Conservation (phyloP, 2,888 invertebrate genomes). For the Pecten maximus region DNA sequence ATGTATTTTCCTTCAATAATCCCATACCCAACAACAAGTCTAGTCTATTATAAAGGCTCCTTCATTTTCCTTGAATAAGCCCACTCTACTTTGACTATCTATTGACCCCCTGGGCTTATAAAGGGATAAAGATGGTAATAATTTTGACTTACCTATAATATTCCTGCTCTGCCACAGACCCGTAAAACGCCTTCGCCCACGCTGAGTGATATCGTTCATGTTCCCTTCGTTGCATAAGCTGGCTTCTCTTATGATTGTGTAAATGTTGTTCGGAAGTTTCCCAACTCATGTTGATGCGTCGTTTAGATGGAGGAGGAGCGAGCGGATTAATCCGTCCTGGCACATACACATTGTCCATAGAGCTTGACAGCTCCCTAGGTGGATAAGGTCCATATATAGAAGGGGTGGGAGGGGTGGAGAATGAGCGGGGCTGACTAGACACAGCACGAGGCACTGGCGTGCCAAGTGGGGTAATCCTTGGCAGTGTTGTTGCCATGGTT, state of each 20-base stretch:
- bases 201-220: constrained; percentile 80
- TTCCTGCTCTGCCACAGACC: constrained; percentile 79
- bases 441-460: constrained; percentile 65
- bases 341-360: constrained; percentile 70
- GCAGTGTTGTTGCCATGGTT: constrained; percentile 68
- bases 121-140: too few species aligned
- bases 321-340: constrained; percentile 77
- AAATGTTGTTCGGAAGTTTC: constrained; percentile 79
- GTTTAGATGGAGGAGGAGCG: constrained; percentile 74
- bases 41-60: too few species aligned
- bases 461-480: constrained; percentile 69
- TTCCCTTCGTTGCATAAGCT: constrained; percentile 79
- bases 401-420: constrained; percentile 60
- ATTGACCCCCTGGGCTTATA: too few species aligned
- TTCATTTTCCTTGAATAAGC: too few species aligned
- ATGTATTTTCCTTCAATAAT: too few species aligned
- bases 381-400: constrained; percentile 73
- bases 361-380: constrained; percentile 73
- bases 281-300: constrained; percentile 76
- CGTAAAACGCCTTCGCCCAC: constrained; percentile 81
- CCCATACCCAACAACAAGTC: too few species aligned
- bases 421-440: constrained; percentile 58
- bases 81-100: too few species aligned
- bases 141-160: constrained; percentile 79
- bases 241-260: constrained; percentile 77